Evolutionary conservation across 2,113 vertebrate genomes (phyloP).

Genomic region (Tiliqua scincoides): DNA sequence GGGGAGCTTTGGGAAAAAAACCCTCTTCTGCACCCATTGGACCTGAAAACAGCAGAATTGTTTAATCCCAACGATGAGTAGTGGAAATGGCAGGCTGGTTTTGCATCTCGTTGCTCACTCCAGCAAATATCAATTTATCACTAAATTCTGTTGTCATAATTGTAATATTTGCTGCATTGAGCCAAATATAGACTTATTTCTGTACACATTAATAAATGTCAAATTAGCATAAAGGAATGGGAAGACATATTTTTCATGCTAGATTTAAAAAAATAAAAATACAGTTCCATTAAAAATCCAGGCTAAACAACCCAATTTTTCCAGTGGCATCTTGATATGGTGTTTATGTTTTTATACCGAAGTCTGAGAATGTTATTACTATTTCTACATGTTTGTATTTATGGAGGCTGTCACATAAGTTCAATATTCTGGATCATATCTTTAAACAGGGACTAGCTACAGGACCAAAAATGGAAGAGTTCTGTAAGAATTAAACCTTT

Average conservation of each 20-base stretch:
- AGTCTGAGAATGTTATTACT: constrained; percentile 3
- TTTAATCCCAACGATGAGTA: constrained; percentile 58
- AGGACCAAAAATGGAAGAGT: neutral
- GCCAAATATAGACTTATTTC: constrained; percentile 26
- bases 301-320: neutral
- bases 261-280: neutral
- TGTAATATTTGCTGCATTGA: constrained; percentile 45
- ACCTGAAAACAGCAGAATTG: constrained; percentile 53
- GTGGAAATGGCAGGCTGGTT: constrained; percentile 60
- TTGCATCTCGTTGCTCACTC: constrained; percentile 59
- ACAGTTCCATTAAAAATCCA: neutral
- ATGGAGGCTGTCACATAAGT: neutral
- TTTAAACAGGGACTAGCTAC: neutral
- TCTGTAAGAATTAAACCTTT: neutral
- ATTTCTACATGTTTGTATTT: neutral
- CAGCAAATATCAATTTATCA: constrained; percentile 58
- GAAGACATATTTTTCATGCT: constrained; percentile 36
- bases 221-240: constrained; percentile 48
- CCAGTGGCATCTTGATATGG: neutral
- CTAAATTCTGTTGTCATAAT: constrained; percentile 40
- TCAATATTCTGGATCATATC: neutral
- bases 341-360: constrained; percentile 15
- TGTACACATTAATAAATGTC: constrained; percentile 34
- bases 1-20: constrained; percentile 42
- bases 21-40: constrained; percentile 26